Base-by-base conservation (phyloP, 2,888 invertebrate species). In the Digitonthophagus gazella region DNA sequence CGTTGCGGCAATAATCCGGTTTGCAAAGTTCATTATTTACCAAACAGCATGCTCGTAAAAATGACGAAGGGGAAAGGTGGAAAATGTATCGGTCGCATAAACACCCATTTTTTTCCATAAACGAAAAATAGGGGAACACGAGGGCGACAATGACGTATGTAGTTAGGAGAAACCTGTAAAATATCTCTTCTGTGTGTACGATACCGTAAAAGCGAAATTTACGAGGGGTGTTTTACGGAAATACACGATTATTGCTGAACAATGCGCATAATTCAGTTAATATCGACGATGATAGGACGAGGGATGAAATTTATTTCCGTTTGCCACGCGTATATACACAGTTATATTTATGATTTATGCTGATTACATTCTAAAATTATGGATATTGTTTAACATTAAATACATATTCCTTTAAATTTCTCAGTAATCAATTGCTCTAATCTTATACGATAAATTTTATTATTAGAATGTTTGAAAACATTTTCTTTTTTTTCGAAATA, bases 121-220 rank as follows among this genome's bases (percentile, higher is more conserved):
- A 44, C 6, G 28, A 44, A 44, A 44, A 44, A 44, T 44, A 44
- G 28, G 28, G 28, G 28, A 44, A 44, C 28, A 44, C 11, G 2
- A 44, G 28, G 28, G 6, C 11, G 28, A 44, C 28, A 44, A 44
- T 44, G 28, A 44, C 28, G 6, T 44, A 44, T 44, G 28, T 44
- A 44, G 28, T 44, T 44, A 44, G 11, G 28, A 44, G 11, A 3
- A 44, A 44, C 11, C 28, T 11, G 8, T 44, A 44, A 44, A 44
- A 44, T 5, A 44, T 11, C 6, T 11, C 28, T 8, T 11, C 6
- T 44, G 18, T 18, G 18, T 61, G 61, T 19, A 61, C 61, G 18
- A 61, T 20, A 61, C n/a, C n/a, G n/a, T 61, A 61, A 61, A 61
- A 58, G 18, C 19, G 16, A 61, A 57, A 61, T 61, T 61, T 61